These are phyloP conservation scores for Hormaphis cornu DNA, from an alignment of 1,140 invertebrate genomes.

Conservation along the genomic window DNA sequence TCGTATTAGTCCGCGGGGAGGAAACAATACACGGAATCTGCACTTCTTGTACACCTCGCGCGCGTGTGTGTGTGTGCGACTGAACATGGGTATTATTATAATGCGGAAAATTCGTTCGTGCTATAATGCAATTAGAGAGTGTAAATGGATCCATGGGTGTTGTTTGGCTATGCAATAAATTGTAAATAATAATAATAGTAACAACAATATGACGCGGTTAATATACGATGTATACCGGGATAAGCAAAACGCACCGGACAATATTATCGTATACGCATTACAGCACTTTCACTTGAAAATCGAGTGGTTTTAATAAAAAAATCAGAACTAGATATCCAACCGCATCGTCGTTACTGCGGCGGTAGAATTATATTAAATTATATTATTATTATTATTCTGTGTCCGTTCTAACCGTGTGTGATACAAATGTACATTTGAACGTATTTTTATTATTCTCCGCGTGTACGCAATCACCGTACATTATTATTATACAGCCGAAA, in stretches of 20 bases:
- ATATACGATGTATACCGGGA: too few species aligned
- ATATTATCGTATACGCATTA: too few species aligned
- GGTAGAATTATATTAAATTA: too few species aligned
- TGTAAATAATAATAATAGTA: background rate
- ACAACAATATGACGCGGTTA: slow-evolving; percentile 10
- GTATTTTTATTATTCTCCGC: background rate
- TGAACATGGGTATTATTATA: background rate
- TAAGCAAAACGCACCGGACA: slow-evolving; percentile 14
- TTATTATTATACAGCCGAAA: too few species aligned
- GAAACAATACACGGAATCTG: slow-evolving; percentile 1
- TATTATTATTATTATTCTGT: background rate
- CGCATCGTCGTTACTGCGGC: slow-evolving; percentile 2
- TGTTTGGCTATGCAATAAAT: slow-evolving; percentile 9
- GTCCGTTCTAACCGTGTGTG: background rate
- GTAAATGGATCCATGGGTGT: slow-evolving; percentile 24
- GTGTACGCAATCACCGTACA: background rate
- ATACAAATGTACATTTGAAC: too few species aligned
- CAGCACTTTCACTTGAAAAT: slow-evolving; percentile 24
- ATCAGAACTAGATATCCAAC: slow-evolving; percentile 6
- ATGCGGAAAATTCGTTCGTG: slow-evolving; percentile 22
- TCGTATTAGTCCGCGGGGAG: too few species aligned
- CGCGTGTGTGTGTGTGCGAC: background rate
- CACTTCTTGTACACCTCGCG: background rate
- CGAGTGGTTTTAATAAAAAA: slow-evolving; percentile 4
- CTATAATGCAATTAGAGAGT: slow-evolving; percentile 31